These are phyloP conservation scores for Drosophila algonquin DNA, from an alignment of 2,888 invertebrate genomes.

Conservation along the genomic window DNA sequence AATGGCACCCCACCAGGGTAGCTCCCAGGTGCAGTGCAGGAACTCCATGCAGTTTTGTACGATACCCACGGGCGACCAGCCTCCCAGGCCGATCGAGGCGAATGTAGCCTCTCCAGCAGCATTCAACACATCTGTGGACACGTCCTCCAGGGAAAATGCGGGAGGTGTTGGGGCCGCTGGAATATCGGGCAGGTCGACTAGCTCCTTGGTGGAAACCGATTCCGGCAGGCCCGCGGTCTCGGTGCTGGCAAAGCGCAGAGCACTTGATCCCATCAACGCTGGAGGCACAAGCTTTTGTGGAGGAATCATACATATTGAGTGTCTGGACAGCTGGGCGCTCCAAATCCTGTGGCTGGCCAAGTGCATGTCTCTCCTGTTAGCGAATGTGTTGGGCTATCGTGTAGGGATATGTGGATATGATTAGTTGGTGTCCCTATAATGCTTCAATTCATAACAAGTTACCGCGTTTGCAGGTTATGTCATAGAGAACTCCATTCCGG, in stretches of 20 bases:
- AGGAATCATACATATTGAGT: not conserved
- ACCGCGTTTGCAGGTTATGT: conserved; percentile 78
- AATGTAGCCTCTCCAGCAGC: conserved; percentile 90
- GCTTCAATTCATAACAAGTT: conserved; percentile 44
- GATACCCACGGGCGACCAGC: conserved; percentile 92
- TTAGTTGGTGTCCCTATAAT: not conserved
- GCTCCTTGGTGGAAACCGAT: conserved; percentile 39
- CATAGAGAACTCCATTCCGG: conserved; percentile 42
- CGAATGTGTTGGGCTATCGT: conserved; percentile 29
- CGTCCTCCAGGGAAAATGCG: not conserved
- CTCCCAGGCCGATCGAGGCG: conserved; percentile 92
- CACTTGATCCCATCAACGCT: conserved; percentile 8
- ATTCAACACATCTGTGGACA: conserved; percentile 53
- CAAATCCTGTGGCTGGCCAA: conserved; percentile 44
- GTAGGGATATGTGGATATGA: conserved; percentile 9
- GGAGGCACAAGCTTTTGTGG: not conserved
- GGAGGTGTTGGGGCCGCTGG: conserved; percentile 79
- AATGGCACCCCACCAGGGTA: conserved; percentile 98
- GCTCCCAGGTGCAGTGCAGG: conserved; percentile 90
- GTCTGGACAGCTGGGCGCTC: conserved; percentile 9
- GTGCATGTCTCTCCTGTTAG: conserved; percentile 67
- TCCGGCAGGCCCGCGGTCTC: conserved; percentile 38
- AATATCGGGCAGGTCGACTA: conserved; percentile 71
- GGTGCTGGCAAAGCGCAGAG: conserved; percentile 74
- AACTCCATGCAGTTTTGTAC: conserved; percentile 92